Percentiles rank a stretch among this genome's conserved stretches.
Conservation (phyloP, 2,888 invertebrate species). For the Charanyca ferruginea region DNA sequence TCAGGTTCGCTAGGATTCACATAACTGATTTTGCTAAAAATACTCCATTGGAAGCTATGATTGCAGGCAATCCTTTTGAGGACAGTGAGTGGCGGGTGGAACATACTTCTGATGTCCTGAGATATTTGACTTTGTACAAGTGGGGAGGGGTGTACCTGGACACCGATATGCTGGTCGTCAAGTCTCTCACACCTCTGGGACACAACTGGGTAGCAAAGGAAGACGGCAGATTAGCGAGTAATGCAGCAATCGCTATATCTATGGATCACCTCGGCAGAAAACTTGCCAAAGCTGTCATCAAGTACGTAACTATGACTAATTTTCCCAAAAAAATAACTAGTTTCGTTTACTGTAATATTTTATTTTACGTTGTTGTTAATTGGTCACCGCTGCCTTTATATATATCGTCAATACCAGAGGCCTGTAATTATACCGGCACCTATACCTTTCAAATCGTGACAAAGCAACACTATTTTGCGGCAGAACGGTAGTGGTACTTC, state of each 20-base stretch:
- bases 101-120: slow-evolving; percentile 93
- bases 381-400: too few relatives aligned
- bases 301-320: slow-evolving; percentile 36
- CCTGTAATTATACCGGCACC: too few relatives aligned
- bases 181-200: slow-evolving; percentile 88
- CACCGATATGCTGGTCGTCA: slow-evolving; percentile 93
- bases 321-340: too few relatives aligned
- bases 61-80: slow-evolving; percentile 84
- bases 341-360: too few relatives aligned
- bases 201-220: slow-evolving; percentile 92
- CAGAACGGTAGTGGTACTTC: too few relatives aligned
- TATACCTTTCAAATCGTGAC: too few relatives aligned
- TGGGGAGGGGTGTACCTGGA: slow-evolving; percentile 95
- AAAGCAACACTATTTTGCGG: too few relatives aligned
- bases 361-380: too few relatives aligned
- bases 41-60: slow-evolving; percentile 91
- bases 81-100: slow-evolving; percentile 84
- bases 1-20: slow-evolving; percentile 58
- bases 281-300: slow-evolving; percentile 38
- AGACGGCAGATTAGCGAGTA: slow-evolving; percentile 91
- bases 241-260: slow-evolving; percentile 92
- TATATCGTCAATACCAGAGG: too few relatives aligned
- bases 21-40: slow-evolving; percentile 82
- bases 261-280: slow-evolving; percentile 69
- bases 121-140: slow-evolving; percentile 93